Evolutionary conservation across 2,113 vertebrate species (phyloP).

Genomic region (Chaetodon trifascialis): DNA sequence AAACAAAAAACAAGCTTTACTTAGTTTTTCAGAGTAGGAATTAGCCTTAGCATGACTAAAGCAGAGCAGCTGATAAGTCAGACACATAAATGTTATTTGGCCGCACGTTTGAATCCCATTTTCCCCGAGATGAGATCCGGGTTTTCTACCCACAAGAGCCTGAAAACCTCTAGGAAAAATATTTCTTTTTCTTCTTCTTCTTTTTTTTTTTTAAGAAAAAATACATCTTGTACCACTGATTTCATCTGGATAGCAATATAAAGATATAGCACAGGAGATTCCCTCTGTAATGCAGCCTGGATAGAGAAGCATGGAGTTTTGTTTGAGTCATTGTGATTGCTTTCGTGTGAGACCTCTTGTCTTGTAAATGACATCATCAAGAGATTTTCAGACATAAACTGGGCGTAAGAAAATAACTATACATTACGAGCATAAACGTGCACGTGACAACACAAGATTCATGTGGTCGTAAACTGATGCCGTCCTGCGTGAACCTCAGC

Average conservation of each 20-base stretch:
- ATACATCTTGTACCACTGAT: constrained; percentile 62
- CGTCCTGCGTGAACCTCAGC: background rate
- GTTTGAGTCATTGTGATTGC: constrained; percentile 2
- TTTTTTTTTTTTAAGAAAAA: constrained; percentile 48
- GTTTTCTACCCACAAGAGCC: constrained; percentile 31
- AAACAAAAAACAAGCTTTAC: constrained; percentile 15
- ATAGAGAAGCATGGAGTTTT: constrained; percentile 14
- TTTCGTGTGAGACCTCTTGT: constrained; percentile 9
- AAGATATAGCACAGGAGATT: constrained; percentile 52
- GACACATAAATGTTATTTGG: constrained; percentile 61
- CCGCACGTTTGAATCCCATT: constrained; percentile 59
- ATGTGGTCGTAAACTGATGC: constrained; percentile 6
- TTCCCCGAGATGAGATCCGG: constrained; percentile 29
- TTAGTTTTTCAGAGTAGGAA: background rate
- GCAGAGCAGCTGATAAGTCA: constrained; percentile 14
- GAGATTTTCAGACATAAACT: constrained; percentile 23
- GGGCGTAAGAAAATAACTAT: constrained; percentile 50
- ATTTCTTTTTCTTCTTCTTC: constrained; percentile 16
- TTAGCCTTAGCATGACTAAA: constrained; percentile 20
- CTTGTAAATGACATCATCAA: constrained; percentile 24
- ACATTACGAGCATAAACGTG: background rate
- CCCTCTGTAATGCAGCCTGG: constrained; percentile 1
- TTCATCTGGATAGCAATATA: constrained; percentile 65
- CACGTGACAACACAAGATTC: background rate
- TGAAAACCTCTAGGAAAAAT: constrained; percentile 67